Conservation (phyloP, 92 coral and sea anemone species). For the Palythoa grandiflora region DNA sequence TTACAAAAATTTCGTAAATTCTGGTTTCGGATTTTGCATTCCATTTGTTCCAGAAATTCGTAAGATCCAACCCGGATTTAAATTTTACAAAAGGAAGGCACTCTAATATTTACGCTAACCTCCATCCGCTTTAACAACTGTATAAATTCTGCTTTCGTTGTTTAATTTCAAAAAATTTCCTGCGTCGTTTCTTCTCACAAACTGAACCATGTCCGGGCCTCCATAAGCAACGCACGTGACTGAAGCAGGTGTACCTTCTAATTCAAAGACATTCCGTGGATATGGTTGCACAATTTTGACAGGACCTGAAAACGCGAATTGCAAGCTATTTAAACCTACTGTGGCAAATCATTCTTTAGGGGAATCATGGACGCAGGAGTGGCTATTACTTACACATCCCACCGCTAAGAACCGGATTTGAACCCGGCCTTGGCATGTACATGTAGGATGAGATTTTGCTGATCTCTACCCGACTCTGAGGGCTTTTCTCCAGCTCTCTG, state of each 20-base stretch:
- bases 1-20: too few relatives aligned
- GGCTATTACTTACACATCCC: too few relatives aligned
- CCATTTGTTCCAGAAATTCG: too few relatives aligned
- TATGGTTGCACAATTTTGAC: constrained; percentile 34
- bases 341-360: not conserved
- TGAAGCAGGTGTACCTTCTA: constrained; percentile 31
- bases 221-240: constrained; percentile 30
- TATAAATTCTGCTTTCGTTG: constrained; percentile 26
- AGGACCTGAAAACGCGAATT: constrained; percentile 10
- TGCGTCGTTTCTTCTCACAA: constrained; percentile 22
- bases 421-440: too few relatives aligned
- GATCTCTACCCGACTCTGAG: too few relatives aligned
- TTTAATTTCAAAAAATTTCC: constrained; percentile 1
- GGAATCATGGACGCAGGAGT: too few relatives aligned
- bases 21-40: too few relatives aligned
- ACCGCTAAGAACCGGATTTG: too few relatives aligned
- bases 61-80: too few relatives aligned
- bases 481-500: too few relatives aligned
- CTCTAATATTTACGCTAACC: not conserved
- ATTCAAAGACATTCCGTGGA: constrained; percentile 17
- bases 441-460: too few relatives aligned
- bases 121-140: not conserved
- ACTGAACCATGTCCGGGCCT: constrained; percentile 29
- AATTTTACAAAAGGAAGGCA: not conserved
- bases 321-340: not conserved